Percentiles rank a stretch among this genome's conserved stretches.
Evolutionary conservation across 1,140 invertebrate species (phyloP).

Genomic region (Limonius californicus): DNA sequence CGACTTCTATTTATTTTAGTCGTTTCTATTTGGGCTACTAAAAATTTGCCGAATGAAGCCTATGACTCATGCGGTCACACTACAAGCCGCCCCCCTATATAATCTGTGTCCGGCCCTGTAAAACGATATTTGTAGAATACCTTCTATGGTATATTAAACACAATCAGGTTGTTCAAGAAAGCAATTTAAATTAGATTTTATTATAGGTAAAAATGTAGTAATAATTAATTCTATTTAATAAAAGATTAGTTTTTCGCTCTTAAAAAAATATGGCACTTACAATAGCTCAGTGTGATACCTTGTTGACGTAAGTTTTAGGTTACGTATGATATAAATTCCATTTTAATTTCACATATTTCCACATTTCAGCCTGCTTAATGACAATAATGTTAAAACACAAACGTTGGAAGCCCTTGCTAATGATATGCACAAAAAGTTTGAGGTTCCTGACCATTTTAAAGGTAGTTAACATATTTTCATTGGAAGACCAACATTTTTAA

Average conservation of each 20-base stretch:
- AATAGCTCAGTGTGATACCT: constrained; percentile 40
- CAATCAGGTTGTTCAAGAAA: neutral
- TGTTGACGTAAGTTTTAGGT: constrained; percentile 37
- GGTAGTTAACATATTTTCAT: constrained; percentile 45
- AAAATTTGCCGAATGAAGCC: too few relatives aligned
- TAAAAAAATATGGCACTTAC: constrained; percentile 44
- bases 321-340: neutral
- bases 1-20: too few relatives aligned
- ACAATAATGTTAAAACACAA: constrained; percentile 60
- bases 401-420: constrained; percentile 61
- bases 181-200: too few relatives aligned
- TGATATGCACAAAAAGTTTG: constrained; percentile 72
- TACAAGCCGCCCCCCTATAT: too few relatives aligned
- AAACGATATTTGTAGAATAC: too few relatives aligned
- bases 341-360: neutral
- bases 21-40: too few relatives aligned
- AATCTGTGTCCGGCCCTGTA: too few relatives aligned
- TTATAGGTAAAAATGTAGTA: neutral
- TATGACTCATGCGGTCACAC: too few relatives aligned
- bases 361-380: constrained; percentile 55
- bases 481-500: constrained; percentile 22
- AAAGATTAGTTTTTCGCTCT: neutral
- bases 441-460: constrained; percentile 73
- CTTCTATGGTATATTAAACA: too few relatives aligned
- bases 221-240: neutral